Conservation (phyloP, 2,113 vertebrate species). For the Corvus hawaiiensis region DNA sequence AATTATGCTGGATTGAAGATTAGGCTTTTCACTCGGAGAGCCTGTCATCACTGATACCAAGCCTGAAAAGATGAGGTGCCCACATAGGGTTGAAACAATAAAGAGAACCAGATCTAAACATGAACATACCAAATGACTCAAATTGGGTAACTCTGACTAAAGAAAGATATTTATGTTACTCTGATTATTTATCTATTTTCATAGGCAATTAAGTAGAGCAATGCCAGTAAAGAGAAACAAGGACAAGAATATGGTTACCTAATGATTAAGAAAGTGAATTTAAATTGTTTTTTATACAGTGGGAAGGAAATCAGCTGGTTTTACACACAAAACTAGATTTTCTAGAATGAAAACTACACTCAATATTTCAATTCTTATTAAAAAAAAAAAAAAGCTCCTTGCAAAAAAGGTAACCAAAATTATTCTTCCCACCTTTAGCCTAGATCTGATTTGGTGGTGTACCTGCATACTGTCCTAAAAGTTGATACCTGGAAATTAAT, state of each 20-base stretch:
- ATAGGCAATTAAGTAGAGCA: neutral
- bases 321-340: neutral
- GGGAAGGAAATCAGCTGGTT: neutral
- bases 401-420: neutral
- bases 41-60: neutral
- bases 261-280: neutral
- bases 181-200: neutral
- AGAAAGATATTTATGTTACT: neutral
- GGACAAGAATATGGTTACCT: neutral
- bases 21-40: neutral
- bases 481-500: neutral
- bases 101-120: neutral
- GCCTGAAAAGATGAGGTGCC: neutral
- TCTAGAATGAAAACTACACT: neutral
- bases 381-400: neutral
- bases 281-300: neutral
- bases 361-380: neutral
- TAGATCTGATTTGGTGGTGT: neutral
- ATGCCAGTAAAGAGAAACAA: neutral
- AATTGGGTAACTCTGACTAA: neutral
- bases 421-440: neutral
- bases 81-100: neutral
- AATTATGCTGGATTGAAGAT: neutral
- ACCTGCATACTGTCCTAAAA: neutral
- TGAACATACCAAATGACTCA: neutral